These are phyloP conservation scores for Dallia pectoralis DNA, from an alignment of 2,797 vertebrate genomes.

Conservation along the genomic window DNA sequence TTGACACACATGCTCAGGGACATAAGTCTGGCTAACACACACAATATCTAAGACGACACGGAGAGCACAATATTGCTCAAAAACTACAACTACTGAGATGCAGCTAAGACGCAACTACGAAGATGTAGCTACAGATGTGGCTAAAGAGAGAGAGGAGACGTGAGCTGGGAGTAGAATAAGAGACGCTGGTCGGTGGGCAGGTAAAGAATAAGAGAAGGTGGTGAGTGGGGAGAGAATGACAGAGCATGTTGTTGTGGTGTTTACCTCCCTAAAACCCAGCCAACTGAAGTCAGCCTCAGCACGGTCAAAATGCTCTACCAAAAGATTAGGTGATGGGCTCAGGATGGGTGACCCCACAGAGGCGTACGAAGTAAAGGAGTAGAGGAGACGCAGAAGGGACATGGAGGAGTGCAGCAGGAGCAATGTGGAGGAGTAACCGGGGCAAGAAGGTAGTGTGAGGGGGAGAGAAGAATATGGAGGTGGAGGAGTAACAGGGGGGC, in stretches of 20 bases:
- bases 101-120: too few species aligned
- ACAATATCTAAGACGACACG: too few species aligned
- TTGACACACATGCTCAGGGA: too few species aligned
- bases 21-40: too few species aligned
- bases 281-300: constrained; percentile 18
- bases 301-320: background rate
- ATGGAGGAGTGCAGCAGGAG: background rate
- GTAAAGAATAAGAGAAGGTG: background rate
- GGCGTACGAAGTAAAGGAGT: background rate
- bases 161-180: background rate
- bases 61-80: too few species aligned
- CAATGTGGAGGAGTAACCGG: background rate
- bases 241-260: background rate
- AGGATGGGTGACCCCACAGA: background rate
- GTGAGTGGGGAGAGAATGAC: background rate
- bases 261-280: constrained; percentile 20
- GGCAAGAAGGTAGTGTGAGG: background rate
- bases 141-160: background rate
- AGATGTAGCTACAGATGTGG: background rate
- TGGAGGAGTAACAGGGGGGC: background rate
- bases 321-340: background rate
- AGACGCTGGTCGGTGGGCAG: background rate
- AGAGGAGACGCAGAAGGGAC: background rate
- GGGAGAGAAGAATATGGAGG: background rate
- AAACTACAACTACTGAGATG: background rate